Evolutionary conservation across 1,140 invertebrate genomes (phyloP).

Genomic region (Berghia stephanieae): DNA sequence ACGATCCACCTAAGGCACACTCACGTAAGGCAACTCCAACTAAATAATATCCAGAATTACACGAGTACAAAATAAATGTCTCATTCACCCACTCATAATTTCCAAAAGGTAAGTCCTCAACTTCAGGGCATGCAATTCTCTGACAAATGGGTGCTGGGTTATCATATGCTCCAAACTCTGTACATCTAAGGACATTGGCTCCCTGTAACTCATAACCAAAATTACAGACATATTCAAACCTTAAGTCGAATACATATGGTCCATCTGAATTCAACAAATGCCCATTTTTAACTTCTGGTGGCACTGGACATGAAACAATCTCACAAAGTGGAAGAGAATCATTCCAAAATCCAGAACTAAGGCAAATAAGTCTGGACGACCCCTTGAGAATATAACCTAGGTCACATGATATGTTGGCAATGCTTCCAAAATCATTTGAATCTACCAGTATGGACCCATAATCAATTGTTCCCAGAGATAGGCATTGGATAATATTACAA

Average conservation of each 20-base stretch:
- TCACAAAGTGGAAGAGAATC: slow-evolving; percentile 83
- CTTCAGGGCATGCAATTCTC: slow-evolving; percentile 67
- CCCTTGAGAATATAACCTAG: slow-evolving; percentile 67
- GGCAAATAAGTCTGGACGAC: slow-evolving; percentile 32
- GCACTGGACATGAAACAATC: slow-evolving; percentile 55
- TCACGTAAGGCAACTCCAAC: too few species aligned
- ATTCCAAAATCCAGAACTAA: slow-evolving; percentile 73
- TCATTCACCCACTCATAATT: too few species aligned
- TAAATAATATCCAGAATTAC: too few species aligned
- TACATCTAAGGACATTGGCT: slow-evolving; percentile 48
- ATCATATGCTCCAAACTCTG: slow-evolving; percentile 44
- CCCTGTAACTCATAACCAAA: slow-evolving; percentile 60
- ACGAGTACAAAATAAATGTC: too few species aligned
- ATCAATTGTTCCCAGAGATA: slow-evolving; percentile 30
- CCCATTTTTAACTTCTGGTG: slow-evolving; percentile 35
- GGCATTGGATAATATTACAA: slow-evolving; percentile 43
- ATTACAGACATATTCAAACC: slow-evolving; percentile 44
- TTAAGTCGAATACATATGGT: slow-evolving; percentile 22
- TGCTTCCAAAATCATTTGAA: slow-evolving; percentile 42
- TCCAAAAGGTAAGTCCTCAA: too few species aligned
- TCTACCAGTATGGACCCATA: slow-evolving; percentile 34
- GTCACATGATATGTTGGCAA: slow-evolving; percentile 67
- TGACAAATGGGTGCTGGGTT: slow-evolving; percentile 56
- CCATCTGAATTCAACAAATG: slow-evolving; percentile 64
- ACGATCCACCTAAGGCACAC: slow-evolving; percentile 59